Percentiles rank a stretch among this genome's conserved stretches.
These are phyloP conservation scores for Microctonus brassicae DNA, from an alignment of 2,888 invertebrate species.

Conservation along the genomic window DNA sequence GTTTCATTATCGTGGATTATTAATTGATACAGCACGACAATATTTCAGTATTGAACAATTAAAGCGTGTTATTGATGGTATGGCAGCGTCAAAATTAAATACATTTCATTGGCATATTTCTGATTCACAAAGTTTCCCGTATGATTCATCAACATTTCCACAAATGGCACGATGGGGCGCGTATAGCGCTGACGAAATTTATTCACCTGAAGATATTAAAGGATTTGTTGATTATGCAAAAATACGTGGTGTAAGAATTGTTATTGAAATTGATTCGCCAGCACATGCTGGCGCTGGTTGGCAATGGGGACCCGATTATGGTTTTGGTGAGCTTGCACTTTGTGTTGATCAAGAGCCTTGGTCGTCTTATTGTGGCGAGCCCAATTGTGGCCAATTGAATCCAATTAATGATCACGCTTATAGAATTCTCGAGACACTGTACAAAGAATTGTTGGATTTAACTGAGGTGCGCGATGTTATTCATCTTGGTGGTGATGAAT, in stretches of 20 bases:
- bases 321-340: slow-evolving; percentile 83
- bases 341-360: slow-evolving; percentile 87
- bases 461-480: slow-evolving; percentile 84
- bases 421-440: slow-evolving; percentile 80
- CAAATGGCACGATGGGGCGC: slow-evolving; percentile 88
- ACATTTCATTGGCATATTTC: slow-evolving; percentile 94
- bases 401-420: slow-evolving; percentile 85
- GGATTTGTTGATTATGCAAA: slow-evolving; percentile 83
- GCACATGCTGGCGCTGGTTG: slow-evolving; percentile 91
- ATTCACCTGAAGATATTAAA: slow-evolving; percentile 79
- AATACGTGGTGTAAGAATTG: slow-evolving; percentile 85
- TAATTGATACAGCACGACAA: slow-evolving; percentile 93
- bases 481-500: slow-evolving; percentile 88
- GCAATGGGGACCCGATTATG: slow-evolving; percentile 84
- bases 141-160: slow-evolving; percentile 81
- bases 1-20: slow-evolving; percentile 87
- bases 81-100: slow-evolving; percentile 91
- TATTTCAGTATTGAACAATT: slow-evolving; percentile 83
- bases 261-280: slow-evolving; percentile 92
- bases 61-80: slow-evolving; percentile 83
- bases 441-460: slow-evolving; percentile 80
- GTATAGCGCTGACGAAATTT: slow-evolving; percentile 83
- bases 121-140: slow-evolving; percentile 94
- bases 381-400: slow-evolving; percentile 89
- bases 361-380: slow-evolving; percentile 85